Evolutionary conservation across 2,888 invertebrate genomes (phyloP).

Genomic region (Punctoribates punctum): DNA sequence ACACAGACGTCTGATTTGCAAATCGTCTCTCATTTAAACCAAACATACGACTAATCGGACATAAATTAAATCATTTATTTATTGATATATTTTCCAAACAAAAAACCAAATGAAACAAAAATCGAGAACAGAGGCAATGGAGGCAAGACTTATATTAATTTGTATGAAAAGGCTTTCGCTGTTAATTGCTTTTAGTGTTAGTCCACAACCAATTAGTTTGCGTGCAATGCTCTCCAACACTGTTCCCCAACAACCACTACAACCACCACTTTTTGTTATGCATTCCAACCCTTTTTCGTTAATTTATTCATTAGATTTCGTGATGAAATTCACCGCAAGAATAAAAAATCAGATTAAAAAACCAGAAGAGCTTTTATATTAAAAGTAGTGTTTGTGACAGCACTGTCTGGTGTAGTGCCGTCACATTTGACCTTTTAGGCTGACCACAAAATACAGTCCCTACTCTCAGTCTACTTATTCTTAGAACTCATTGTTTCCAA

Average conservation of each 20-base stretch:
- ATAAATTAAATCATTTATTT: neutral
- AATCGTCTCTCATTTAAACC: neutral
- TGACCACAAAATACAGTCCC: too few species aligned
- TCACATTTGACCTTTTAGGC: neutral
- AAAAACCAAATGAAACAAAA: neutral
- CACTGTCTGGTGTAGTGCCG: too few species aligned
- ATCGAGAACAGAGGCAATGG: neutral
- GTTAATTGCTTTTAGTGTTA: conserved; percentile 1
- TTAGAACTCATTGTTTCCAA: too few species aligned
- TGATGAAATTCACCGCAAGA: neutral
- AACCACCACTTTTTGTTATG: conserved; percentile 3
- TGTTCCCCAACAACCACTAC: too few species aligned
- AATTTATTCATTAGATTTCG: conserved; percentile 37
- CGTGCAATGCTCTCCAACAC: neutral
- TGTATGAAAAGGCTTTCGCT: neutral
- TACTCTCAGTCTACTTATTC: neutral
- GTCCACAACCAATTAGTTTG: conserved; percentile 5
- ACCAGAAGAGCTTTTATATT: neutral
- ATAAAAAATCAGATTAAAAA: neutral
- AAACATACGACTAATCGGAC: neutral
- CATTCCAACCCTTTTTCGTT: conserved; percentile 17
- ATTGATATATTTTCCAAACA: neutral
- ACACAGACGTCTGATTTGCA: conserved; percentile 41
- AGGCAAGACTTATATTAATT: conserved; percentile 11
- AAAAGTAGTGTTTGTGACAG: neutral